Conservation (phyloP, 2,888 invertebrate genomes). For the Drosophila demipolita region DNA sequence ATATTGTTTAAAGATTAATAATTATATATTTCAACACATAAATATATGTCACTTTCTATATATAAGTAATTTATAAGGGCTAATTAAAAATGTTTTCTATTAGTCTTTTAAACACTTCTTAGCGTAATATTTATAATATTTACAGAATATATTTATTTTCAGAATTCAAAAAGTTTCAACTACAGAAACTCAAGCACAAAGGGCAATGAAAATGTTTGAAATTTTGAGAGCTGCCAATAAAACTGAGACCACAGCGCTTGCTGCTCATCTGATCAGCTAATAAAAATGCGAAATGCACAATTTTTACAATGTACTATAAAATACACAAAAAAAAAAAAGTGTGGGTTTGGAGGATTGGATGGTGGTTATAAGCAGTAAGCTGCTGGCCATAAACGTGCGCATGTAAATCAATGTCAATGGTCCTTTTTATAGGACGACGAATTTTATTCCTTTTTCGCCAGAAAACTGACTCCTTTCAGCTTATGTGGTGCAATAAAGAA, state of each 20-base stretch:
- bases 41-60: too few species aligned
- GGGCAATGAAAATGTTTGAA: constrained; percentile 46
- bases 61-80: too few species aligned
- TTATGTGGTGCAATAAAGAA: constrained; percentile 57
- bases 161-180: constrained; percentile 17
- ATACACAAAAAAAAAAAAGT: constrained; percentile 26
- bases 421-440: constrained; percentile 54
- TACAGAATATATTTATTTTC: neutral
- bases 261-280: constrained; percentile 65
- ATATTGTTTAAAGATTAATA: too few species aligned
- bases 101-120: neutral
- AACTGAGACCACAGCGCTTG: constrained; percentile 51
- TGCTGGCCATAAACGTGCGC: constrained; percentile 58
- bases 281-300: constrained; percentile 65
- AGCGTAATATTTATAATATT: neutral
- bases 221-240: constrained; percentile 63
- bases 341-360: constrained; percentile 8
- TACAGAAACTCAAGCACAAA: constrained; percentile 27
- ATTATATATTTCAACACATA: too few species aligned
- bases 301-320: constrained; percentile 66
- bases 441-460: constrained; percentile 3
- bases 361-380: constrained; percentile 58
- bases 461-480: constrained; percentile 16
- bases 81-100: neutral
- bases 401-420: constrained; percentile 70